Base-by-base conservation (phyloP, 2,888 invertebrate genomes). In the Marasmarcha lunaedactyla region DNA sequence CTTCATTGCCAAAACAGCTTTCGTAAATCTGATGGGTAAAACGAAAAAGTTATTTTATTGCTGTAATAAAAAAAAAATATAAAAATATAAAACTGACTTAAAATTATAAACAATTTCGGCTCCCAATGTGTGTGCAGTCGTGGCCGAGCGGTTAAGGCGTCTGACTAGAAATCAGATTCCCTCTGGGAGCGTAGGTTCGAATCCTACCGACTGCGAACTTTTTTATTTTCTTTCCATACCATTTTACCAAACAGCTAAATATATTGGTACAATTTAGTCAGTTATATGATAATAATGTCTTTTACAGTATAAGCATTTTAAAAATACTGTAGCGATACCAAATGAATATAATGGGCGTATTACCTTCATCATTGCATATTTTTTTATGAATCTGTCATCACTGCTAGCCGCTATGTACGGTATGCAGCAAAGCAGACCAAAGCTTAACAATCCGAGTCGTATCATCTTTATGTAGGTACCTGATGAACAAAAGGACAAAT, bases 151-250 rank as follows among this genome's bases (percentile, higher is more conserved):
- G 90, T 90, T 90, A 90, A 90, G 90, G 90, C 90, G 90, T 90
- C 90, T 90, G 90, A 91, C 90, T 91, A 89, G 90, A 91, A 91
- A 90, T 90, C 90, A 90, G 90, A 90, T 91, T 91, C 90, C 90
- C 90, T 91, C 90, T 91, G 90, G 90, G 90, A 90, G 91, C 91
- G 90, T 90, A 91, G 91, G 91, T 91, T 91, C 91, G 90, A 91
- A 89, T 91, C 90, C 90, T 91, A 90, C 90, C 89, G 90, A 88
- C 90, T 90, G 90, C 90, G 91, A 57, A 59, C 0, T 2, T 44
- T 57, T 70, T 76, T 36, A 5, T 9, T 40, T 35, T 14, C 36
- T 48, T 46, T 42, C 34, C 42, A 1, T 34, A 34, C 14, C 36
- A 15, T n/a, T n/a, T n/a, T n/a, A n/a, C n/a, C n/a, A n/a, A n/a